phyloP scores from a whole-genome alignment of 2,113 vertebrate genomes.

The Melanerpes formicivorus region DNA sequence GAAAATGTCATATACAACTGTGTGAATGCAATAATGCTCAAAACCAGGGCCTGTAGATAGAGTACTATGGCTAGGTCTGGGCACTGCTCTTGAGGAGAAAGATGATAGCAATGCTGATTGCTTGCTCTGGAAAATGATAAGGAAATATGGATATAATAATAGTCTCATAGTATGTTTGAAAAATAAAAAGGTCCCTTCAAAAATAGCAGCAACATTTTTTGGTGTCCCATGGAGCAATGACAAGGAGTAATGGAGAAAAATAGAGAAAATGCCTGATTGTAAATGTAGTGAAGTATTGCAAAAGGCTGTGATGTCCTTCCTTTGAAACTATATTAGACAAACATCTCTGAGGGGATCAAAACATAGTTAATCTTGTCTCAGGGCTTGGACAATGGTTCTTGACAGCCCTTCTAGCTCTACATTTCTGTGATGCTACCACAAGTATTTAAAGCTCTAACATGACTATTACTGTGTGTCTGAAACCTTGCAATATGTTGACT shows the following conservation, averaged over 20 bases:
- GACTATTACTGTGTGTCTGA: not conserved
- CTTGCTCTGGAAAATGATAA: not conserved
- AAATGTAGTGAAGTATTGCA: not conserved
- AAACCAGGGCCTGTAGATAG: not conserved
- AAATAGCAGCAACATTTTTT: not conserved
- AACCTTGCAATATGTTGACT: constrained; percentile 3
- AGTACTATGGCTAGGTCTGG: not conserved
- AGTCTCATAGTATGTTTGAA: not conserved
- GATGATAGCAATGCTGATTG: not conserved
- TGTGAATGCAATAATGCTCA: not conserved
- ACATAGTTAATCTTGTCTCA: not conserved
- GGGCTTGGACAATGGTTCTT: not conserved
- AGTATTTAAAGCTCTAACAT: not conserved
- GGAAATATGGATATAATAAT: not conserved
- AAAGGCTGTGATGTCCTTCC: not conserved
- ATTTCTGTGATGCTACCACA: not conserved
- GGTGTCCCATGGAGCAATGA: not conserved
- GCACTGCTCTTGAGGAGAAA: not conserved
- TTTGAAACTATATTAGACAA: not conserved
- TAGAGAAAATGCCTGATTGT: not conserved
- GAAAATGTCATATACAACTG: not conserved
- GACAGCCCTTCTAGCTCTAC: not conserved
- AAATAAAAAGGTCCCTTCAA: not conserved
- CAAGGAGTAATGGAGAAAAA: not conserved
- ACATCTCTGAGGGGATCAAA: not conserved